phyloP scores from a whole-genome alignment of 2,113 vertebrate species.

The Prunella fulvescens region DNA sequence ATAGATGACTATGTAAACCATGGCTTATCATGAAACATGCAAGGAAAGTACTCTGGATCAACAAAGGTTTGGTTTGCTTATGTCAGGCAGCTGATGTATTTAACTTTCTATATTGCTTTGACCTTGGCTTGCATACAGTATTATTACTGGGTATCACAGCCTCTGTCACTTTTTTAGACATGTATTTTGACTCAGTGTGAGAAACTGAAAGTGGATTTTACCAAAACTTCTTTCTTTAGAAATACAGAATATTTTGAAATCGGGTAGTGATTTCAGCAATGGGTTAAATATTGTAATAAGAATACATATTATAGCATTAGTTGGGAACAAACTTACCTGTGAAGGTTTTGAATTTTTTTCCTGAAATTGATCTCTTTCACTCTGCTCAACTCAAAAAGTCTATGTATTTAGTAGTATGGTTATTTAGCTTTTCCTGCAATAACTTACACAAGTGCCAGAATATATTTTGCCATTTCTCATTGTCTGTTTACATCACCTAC shows the following conservation, averaged over 20 bases:
- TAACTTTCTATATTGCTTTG: conserved; percentile 2
- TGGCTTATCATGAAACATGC: background rate
- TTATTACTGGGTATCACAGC: background rate
- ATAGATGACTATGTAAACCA: conserved; percentile 2
- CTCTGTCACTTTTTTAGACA: background rate
- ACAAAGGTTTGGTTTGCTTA: conserved; percentile 14
- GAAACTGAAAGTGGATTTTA: background rate
- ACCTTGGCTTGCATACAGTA: background rate
- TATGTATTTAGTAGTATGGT: background rate
- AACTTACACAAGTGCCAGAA: background rate
- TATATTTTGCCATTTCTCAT: background rate
- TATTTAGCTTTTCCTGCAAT: background rate
- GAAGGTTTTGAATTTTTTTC: background rate
- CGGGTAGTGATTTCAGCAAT: background rate
- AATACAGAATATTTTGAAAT: background rate
- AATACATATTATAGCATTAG: background rate
- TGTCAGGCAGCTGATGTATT: background rate
- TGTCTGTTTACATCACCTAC: background rate
- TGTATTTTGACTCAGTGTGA: background rate
- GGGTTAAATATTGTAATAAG: background rate
- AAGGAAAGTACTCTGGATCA: background rate
- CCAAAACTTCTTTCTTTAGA: background rate
- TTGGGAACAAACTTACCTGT: background rate
- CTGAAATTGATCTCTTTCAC: background rate
- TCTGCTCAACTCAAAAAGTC: background rate